Conservation (phyloP, 2,888 invertebrate species). For the Alsophila aescularia region DNA sequence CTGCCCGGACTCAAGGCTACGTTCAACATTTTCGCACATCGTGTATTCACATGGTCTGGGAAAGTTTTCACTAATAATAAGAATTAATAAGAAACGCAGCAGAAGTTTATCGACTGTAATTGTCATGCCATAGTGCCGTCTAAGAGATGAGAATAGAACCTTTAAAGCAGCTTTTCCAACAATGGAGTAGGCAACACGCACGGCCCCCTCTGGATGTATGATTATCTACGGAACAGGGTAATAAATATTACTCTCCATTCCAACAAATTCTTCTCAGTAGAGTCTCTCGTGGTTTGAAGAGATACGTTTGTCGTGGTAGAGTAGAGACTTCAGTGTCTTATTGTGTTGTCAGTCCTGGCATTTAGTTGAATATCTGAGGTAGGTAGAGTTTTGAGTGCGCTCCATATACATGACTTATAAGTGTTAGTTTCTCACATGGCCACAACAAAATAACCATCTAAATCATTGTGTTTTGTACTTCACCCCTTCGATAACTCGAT, state of each 20-base stretch:
- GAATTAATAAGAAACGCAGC: conserved; percentile 83
- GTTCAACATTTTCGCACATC: conserved; percentile 68
- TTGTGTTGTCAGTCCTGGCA: conserved; percentile 23
- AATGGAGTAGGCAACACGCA: conserved; percentile 83
- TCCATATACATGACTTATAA: conserved; percentile 10
- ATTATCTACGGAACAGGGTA: conserved; percentile 84
- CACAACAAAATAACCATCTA: neutral
- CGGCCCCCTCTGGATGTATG: conserved; percentile 79
- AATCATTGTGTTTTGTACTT: conserved; percentile 7
- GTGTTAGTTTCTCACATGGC: conserved; percentile 12
- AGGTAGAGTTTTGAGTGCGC: conserved; percentile 15
- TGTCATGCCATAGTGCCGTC: conserved; percentile 84
- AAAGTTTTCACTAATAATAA: conserved; percentile 69
- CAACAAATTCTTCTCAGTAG: conserved; percentile 46
- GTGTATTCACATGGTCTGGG: conserved; percentile 82
- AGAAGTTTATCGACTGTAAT: conserved; percentile 83
- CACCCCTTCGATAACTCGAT: neutral
- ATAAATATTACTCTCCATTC: conserved; percentile 76
- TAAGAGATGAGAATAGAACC: conserved; percentile 83
- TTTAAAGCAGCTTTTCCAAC: conserved; percentile 85
- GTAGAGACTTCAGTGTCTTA: conserved; percentile 33
- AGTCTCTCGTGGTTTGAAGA: conserved; percentile 28
- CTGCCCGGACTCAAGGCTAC: conserved; percentile 73
- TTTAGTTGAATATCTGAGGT: conserved; percentile 18
- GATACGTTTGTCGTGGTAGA: conserved; percentile 26